These are phyloP conservation scores for Tursiops truncatus DNA, from an alignment of 2,113 vertebrate genomes.

Conservation along the genomic window DNA sequence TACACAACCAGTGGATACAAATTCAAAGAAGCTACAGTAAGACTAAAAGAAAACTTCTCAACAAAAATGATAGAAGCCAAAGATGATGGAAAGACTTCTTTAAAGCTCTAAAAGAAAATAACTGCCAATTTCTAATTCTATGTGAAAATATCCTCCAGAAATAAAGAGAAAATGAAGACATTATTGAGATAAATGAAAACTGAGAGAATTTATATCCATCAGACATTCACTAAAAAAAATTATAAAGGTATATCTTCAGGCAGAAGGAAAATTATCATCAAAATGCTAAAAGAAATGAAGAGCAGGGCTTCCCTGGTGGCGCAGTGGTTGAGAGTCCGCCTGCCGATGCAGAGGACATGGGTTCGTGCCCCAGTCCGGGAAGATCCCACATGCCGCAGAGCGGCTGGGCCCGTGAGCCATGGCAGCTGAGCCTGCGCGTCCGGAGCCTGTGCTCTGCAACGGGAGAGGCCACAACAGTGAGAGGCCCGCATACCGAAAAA, in stretches of 20 bases:
- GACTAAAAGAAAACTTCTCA: background rate
- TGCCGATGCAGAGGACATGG: no score
- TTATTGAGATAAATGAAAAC: background rate
- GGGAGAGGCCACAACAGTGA: no score
- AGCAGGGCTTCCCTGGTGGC: background rate
- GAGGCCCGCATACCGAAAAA: no score
- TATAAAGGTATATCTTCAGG: background rate
- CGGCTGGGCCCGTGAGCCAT: no score
- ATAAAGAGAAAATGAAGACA: background rate
- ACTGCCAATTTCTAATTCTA: background rate
- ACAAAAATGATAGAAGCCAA: background rate
- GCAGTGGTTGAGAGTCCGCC: no score
- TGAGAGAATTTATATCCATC: background rate
- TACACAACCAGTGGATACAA: background rate
- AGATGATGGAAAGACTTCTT: background rate
- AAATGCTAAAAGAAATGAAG: background rate
- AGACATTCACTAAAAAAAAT: background rate
- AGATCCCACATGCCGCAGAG: fast-evolving
- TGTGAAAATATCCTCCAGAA: background rate
- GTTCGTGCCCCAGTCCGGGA: no score
- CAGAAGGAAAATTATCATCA: background rate
- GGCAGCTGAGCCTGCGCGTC: no score
- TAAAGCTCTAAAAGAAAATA: conserved; percentile 6
- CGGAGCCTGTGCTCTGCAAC: no score
- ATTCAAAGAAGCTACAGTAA: conserved; percentile 14